Evolutionary conservation across 2,113 vertebrate genomes (phyloP), one percentile per base, ranked within the genome.

Genomic region (Salvator merianae): DNA sequence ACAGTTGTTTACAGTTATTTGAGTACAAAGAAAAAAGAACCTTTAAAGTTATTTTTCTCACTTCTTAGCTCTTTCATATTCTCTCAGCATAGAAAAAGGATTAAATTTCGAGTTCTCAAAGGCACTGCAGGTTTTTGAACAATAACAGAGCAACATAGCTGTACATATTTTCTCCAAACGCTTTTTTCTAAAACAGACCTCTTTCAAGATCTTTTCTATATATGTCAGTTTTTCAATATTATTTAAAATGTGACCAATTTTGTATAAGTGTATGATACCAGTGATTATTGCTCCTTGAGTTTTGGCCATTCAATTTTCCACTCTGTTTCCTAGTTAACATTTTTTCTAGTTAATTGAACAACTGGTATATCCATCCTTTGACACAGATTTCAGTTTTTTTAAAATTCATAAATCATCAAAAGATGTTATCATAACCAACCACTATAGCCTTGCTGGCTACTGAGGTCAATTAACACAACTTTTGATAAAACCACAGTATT

Each of bases 1-100:
- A 70, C 1, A 86, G 32, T 14, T 34, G 79, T 79, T 87, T 88
- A 87, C 82, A 87, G 72, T 55, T 71, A 20, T 34, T 76, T 83
- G 34, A 73, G 53, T 65, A 66, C 62, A 77, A 79, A 85, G 50
- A 82, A 88, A 83, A 71, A 1, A 80, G 34, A 85, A 77, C 43
- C 12, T 88, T 83, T 84, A 69, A 68, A 79, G 6, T 55, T 36
- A 59, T 59, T 59, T 38, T 32, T 12, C 38, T 66, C 14, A 63
- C 75, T 74, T 76, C 72, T 76, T 32, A 66, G 13, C n/a, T 66
- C 38, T 74, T 79, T 47, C 63, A 80, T 66, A 80, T 53, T 66
- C 10, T 68, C 43, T 66, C 30, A 50, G 63, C 38, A 68, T 40
- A 43, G n/a, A 79, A 79, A 79, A 79, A 24, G 40, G 63, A 68